These are phyloP conservation scores for Gonatopus flavifemur DNA, from an alignment of 1,140 invertebrate genomes.

Conservation along the genomic window DNA sequence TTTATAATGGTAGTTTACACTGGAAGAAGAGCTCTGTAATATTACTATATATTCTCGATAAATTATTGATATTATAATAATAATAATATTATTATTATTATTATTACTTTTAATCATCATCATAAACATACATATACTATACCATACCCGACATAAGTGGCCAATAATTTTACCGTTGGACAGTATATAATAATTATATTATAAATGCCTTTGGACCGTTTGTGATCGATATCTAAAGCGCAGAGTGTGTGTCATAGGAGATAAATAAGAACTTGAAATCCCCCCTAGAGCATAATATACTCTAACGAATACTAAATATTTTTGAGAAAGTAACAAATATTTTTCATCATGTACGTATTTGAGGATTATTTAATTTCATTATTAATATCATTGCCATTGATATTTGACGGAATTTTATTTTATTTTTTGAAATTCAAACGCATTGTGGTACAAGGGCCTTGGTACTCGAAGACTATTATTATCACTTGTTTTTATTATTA, in stretches of 20 bases:
- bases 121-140: neutral
- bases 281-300: no score
- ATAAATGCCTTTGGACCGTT: no score
- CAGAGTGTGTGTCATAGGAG: no score
- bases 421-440: no score
- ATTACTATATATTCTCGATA: constrained; percentile 15
- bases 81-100: constrained; percentile 25
- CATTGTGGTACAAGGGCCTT: no score
- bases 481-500: constrained; percentile 16
- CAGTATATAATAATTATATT: neutral
- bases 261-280: no score
- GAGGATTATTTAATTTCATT: no score
- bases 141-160: neutral
- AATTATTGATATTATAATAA: constrained; percentile 20
- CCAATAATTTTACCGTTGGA: neutral
- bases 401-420: no score
- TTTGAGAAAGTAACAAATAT: no score
- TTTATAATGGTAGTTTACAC: constrained; percentile 37
- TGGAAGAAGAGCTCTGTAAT: constrained; percentile 31
- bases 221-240: constrained; percentile 3
- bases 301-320: no score
- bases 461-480: constrained; percentile 13
- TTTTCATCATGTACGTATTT: no score
- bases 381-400: no score
- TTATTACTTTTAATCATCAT: constrained; percentile 15